A percentile compares a stretch with the other conserved stretches of the same genome.
These are phyloP conservation scores for Drosophila ochracea DNA, from an alignment of 2,888 invertebrate genomes.

Conservation along the genomic window DNA sequence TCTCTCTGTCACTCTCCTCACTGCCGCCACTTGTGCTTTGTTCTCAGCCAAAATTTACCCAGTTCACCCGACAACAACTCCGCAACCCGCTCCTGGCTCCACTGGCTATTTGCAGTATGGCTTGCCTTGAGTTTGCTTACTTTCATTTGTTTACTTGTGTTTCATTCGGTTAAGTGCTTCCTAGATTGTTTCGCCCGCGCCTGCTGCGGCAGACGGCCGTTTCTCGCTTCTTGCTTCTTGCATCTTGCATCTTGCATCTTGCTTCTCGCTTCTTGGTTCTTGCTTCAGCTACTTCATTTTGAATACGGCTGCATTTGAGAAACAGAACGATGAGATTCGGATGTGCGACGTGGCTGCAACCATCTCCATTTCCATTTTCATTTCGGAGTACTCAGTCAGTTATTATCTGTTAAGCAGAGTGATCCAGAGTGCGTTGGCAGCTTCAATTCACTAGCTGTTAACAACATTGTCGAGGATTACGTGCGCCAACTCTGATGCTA, in stretches of 20 bases:
- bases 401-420: slow-evolving; percentile 54
- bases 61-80: not conserved
- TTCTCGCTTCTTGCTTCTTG: slow-evolving; percentile 25
- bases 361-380: slow-evolving; percentile 22
- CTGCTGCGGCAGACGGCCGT: slow-evolving; percentile 25
- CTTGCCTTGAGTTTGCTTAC: slow-evolving; percentile 74
- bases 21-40: slow-evolving; percentile 42
- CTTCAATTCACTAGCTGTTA: slow-evolving; percentile 54
- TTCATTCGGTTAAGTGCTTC: slow-evolving; percentile 82
- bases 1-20: not conserved
- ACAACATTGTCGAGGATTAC: slow-evolving; percentile 65
- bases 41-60: slow-evolving; percentile 16
- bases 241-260: not conserved
- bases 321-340: not conserved
- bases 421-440: slow-evolving; percentile 27
- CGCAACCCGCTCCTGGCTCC: not conserved
- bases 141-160: slow-evolving; percentile 81
- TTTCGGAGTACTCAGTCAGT: slow-evolving; percentile 19
- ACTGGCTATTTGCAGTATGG: slow-evolving; percentile 68
- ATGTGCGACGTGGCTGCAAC: not conserved
- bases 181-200: slow-evolving; percentile 75
- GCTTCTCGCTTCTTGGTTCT: not conserved
- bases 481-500: slow-evolving; percentile 35
- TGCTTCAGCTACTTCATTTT: slow-evolving; percentile 35
- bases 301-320: slow-evolving; percentile 10